Evolutionary conservation across 2,113 vertebrate species (phyloP).

Genomic region (Perca fluviatilis): DNA sequence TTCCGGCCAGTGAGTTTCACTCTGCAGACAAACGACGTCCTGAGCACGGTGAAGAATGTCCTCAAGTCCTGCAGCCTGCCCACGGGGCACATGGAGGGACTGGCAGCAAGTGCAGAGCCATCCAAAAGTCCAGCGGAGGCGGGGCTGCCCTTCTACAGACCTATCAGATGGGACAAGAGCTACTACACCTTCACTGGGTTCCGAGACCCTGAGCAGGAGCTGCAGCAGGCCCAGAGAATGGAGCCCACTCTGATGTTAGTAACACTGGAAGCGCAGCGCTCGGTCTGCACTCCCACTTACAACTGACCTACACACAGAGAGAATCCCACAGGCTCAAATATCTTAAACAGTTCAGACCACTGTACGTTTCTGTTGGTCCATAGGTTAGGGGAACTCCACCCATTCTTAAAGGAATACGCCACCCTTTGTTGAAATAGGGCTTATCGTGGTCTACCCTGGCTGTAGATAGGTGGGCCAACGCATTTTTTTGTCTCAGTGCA

Average conservation of each 20-base stretch:
- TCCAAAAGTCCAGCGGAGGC: slow-evolving; percentile 52
- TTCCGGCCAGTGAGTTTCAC: slow-evolving; percentile 95
- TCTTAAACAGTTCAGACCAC: neutral
- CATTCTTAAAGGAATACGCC: too few species aligned
- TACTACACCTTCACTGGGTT: slow-evolving; percentile 96
- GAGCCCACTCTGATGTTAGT: slow-evolving; percentile 90
- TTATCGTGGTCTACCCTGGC: too few species aligned
- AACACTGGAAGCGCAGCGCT: neutral
- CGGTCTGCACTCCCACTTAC: neutral
- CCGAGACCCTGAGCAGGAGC: slow-evolving; percentile 93
- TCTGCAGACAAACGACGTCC: slow-evolving; percentile 89
- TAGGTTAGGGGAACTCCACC: too few species aligned
- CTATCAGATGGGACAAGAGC: slow-evolving; percentile 95
- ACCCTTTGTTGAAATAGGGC: too few species aligned
- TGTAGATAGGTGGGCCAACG: too few species aligned
- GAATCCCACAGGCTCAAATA: neutral
- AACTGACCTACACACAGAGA: neutral
- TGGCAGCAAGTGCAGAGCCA: slow-evolving; percentile 59
- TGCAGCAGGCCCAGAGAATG: slow-evolving; percentile 88
- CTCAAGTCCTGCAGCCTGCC: slow-evolving; percentile 95
- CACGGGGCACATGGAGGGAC: slow-evolving; percentile 88
- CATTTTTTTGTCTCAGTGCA: too few species aligned
- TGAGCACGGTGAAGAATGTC: slow-evolving; percentile 92
- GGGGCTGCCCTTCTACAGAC: slow-evolving; percentile 84
- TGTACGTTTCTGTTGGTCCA: neutral